Evolutionary conservation across 1,140 invertebrate species (phyloP).

Genomic region (Microplitis demolitor): DNA sequence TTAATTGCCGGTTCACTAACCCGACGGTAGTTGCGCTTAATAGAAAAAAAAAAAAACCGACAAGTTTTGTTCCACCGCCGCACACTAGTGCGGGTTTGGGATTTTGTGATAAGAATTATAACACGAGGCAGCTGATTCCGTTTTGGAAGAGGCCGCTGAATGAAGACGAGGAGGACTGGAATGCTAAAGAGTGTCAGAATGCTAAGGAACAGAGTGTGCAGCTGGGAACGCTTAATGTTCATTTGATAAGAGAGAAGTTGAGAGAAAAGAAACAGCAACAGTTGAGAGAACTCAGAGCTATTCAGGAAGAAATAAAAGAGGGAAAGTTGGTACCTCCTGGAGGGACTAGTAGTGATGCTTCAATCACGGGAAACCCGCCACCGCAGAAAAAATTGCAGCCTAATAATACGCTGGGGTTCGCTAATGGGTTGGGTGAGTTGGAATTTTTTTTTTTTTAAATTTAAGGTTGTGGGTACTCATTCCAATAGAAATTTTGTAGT

Average conservation of each 20-base stretch:
- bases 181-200: slow-evolving; percentile 56
- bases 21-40: slow-evolving; percentile 67
- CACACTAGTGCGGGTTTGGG: slow-evolving; percentile 48
- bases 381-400: slow-evolving; percentile 57
- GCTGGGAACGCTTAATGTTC: slow-evolving; percentile 73
- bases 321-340: slow-evolving; percentile 72
- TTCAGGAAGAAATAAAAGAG: slow-evolving; percentile 86
- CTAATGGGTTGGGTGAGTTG: no score
- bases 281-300: slow-evolving; percentile 78
- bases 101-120: not conserved
- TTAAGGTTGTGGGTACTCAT: no score
- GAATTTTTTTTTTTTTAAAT: no score
- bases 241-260: slow-evolving; percentile 81
- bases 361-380: slow-evolving; percentile 40
- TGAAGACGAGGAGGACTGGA: slow-evolving; percentile 34
- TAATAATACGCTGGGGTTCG: slow-evolving; percentile 55
- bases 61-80: slow-evolving; percentile 82
- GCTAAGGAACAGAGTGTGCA: slow-evolving; percentile 66
- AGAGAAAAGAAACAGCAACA: slow-evolving; percentile 89
- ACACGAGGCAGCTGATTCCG: slow-evolving; percentile 63
- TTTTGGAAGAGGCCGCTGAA: slow-evolving; percentile 82
- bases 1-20: slow-evolving; percentile 85
- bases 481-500: no score
- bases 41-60: slow-evolving; percentile 89
- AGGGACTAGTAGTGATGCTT: slow-evolving; percentile 51